Percentiles rank a stretch among this genome's conserved stretches.
Evolutionary conservation across 1,140 invertebrate species (phyloP).

Genomic region (Apis florea): DNA sequence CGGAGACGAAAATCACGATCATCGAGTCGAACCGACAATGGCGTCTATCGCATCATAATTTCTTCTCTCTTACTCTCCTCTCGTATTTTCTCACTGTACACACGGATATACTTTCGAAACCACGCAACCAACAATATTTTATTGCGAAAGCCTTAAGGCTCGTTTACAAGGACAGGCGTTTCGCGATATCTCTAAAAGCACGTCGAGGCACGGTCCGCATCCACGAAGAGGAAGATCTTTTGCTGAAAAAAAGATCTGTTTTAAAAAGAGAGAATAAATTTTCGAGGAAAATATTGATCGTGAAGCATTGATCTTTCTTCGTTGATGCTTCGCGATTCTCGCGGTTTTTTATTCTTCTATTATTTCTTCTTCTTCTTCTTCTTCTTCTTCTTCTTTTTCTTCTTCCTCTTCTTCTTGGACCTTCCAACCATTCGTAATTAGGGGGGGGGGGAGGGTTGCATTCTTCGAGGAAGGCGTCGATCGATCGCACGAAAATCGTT

Average conservation of each 20-base stretch:
- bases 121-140: conserved; percentile 60
- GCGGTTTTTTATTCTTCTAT: background rate
- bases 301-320: background rate
- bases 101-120: conserved; percentile 60
- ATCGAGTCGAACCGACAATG: conserved; percentile 46
- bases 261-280: background rate
- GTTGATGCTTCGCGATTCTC: conserved; percentile 38
- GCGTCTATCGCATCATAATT: conserved; percentile 19
- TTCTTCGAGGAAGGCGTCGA: conserved; percentile 36
- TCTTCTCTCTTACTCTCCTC: conserved; percentile 43
- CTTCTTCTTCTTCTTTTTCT: no score
- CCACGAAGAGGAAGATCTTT: conserved; percentile 7
- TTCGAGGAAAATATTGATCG: background rate
- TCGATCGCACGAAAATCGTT: conserved; percentile 32
- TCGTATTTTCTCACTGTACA: conserved; percentile 19
- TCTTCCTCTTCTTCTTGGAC: conserved; percentile 51
- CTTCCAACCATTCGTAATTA: conserved; percentile 60
- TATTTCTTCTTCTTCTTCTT: background rate
- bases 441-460: conserved; percentile 43
- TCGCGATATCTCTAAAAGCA: conserved; percentile 55
- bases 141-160: conserved; percentile 60
- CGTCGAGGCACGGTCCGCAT: conserved; percentile 34
- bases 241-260: background rate
- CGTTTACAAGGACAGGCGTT: conserved; percentile 59
- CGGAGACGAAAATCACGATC: conserved; percentile 24